phyloP scores from a whole-genome alignment of 1,140 invertebrate genomes.

The Epicauta chinensis region DNA sequence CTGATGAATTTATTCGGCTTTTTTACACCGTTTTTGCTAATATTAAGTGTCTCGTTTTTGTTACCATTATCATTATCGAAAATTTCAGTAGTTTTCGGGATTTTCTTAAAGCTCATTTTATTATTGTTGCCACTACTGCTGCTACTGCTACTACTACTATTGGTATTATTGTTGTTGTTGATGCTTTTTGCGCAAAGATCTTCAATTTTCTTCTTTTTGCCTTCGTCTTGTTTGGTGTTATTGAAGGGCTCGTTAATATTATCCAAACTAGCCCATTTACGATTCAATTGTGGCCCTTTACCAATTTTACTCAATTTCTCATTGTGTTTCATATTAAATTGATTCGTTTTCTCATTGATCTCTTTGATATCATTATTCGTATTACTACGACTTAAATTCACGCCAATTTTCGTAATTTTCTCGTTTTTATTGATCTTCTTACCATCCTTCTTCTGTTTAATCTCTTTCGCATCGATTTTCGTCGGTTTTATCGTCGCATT shows the following conservation, averaged over 20 bases:
- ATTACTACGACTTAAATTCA: conserved; percentile 31
- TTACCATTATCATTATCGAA: conserved; percentile 28
- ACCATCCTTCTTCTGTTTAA: conserved; percentile 39
- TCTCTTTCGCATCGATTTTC: conserved; percentile 45
- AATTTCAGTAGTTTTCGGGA: conserved; percentile 36
- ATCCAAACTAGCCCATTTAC: conserved; percentile 53
- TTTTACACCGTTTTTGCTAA: conserved; percentile 32
- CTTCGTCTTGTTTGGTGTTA: conserved; percentile 33
- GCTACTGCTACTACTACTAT: no score
- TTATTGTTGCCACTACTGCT: no score
- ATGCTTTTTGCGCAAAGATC: conserved; percentile 42
- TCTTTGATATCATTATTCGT: conserved; percentile 40
- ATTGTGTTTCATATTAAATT: conserved; percentile 26
- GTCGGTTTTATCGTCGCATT: conserved; percentile 42
- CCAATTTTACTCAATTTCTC: conserved; percentile 1
- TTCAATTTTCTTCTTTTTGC: conserved; percentile 42
- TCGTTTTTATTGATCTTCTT: conserved; percentile 42
- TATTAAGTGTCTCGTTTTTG: conserved; percentile 33
- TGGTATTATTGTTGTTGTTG: conserved; percentile 38
- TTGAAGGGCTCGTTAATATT: conserved; percentile 46
- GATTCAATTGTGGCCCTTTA: conserved; percentile 45
- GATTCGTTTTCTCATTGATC: conserved; percentile 27
- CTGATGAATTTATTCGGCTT: conserved; percentile 28
- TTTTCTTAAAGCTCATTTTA: conserved; percentile 45
- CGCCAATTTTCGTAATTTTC: conserved; percentile 46